Evolutionary conservation across 2,888 invertebrate genomes (phyloP).

Genomic region (Blera fallax): DNA sequence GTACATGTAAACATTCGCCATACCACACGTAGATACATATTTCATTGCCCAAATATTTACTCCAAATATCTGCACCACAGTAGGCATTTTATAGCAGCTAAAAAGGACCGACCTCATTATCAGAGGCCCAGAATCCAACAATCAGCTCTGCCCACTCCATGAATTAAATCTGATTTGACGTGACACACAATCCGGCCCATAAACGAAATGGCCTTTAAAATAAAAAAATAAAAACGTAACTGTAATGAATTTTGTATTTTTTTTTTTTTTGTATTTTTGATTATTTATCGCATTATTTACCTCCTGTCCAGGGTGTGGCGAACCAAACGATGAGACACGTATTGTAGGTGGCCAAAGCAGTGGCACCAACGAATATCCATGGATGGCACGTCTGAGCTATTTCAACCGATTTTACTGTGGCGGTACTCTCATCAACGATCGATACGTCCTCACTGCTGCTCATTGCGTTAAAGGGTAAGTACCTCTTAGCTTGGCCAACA

Average conservation of each 20-base stretch:
- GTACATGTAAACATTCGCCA: too few relatives aligned
- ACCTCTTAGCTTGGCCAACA: not conserved
- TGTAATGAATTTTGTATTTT: slow-evolving; percentile 42
- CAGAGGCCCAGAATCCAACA: slow-evolving; percentile 38
- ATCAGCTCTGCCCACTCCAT: slow-evolving; percentile 27
- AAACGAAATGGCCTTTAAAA: slow-evolving; percentile 21
- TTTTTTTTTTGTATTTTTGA: slow-evolving; percentile 3
- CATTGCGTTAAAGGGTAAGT: slow-evolving; percentile 94
- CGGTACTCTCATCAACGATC: slow-evolving; percentile 92
- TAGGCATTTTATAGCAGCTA: not conserved
- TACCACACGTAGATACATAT: not conserved
- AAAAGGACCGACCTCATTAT: slow-evolving; percentile 39
- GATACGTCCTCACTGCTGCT: slow-evolving; percentile 93
- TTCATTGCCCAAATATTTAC: not conserved
- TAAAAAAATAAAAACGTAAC: slow-evolving; percentile 30
- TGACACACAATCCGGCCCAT: slow-evolving; percentile 32
- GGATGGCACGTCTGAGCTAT: slow-evolving; percentile 93
- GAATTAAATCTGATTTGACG: slow-evolving; percentile 28
- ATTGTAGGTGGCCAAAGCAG: slow-evolving; percentile 92
- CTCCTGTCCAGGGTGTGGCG: slow-evolving; percentile 88
- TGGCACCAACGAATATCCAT: slow-evolving; percentile 91
- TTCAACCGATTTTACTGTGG: slow-evolving; percentile 95
- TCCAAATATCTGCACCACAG: not conserved
- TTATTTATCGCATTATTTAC: slow-evolving; percentile 32
- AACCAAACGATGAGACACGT: slow-evolving; percentile 90